Evolutionary conservation across 64 coral and sea anemone genomes (phyloP).

Genomic region (Porites australiensis): DNA sequence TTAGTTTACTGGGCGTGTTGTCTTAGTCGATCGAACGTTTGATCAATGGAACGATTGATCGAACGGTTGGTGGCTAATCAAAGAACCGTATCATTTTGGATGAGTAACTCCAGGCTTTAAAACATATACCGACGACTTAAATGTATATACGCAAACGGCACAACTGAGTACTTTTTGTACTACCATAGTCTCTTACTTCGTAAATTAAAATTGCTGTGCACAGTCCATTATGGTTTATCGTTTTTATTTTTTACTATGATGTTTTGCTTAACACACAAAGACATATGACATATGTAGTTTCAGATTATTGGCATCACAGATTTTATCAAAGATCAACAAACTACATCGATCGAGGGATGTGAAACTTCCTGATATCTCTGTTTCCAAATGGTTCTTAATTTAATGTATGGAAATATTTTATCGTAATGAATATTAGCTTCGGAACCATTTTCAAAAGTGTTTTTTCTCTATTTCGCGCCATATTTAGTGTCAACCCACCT

Average conservation of each 20-base stretch:
- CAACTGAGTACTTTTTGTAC: background rate
- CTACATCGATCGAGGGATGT: background rate
- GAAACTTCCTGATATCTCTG: background rate
- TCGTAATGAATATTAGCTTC: background rate
- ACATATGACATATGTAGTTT: background rate
- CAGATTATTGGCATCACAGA: background rate
- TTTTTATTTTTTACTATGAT: background rate
- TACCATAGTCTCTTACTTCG: background rate
- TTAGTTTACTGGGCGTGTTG: conserved; percentile 18
- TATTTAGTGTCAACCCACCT: conserved; percentile 74
- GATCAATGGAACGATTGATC: conserved; percentile 63
- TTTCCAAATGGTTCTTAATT: background rate
- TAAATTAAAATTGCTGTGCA: background rate
- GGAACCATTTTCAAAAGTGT: conserved; percentile 46
- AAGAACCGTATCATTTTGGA: conserved; percentile 50
- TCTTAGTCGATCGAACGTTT: conserved; percentile 43
- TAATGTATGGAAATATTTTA: background rate
- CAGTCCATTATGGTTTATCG: background rate
- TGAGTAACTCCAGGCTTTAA: conserved; percentile 19
- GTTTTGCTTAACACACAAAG: background rate
- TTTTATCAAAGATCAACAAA: background rate
- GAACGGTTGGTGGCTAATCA: conserved; percentile 57
- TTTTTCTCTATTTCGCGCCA: conserved; percentile 63
- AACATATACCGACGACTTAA: background rate
- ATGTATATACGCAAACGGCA: background rate